Base-by-base conservation (phyloP, 2,797 vertebrate genomes). In the Chrosomus eos region DNA sequence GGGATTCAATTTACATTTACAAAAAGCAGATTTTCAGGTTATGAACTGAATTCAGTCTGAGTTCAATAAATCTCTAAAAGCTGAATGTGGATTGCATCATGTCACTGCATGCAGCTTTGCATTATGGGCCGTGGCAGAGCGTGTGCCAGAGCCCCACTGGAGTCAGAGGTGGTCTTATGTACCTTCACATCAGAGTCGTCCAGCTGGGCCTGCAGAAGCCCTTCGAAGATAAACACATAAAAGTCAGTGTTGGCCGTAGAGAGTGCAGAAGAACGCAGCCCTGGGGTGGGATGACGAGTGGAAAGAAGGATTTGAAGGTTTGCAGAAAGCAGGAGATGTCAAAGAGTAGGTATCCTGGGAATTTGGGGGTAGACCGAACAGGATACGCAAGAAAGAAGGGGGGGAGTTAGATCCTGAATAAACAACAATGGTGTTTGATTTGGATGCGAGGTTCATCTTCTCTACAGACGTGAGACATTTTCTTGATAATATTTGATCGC, bases 221-320 rank as follows among this genome's bases (percentile, higher is more conserved):
- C 74, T 78, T 60, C 51, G 60, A 78, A 84, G 51, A 71, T 68
- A 79, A 84, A 84, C 83, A 84, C 67, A 72, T 84, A 83, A 81
- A 81, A 83, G 40, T 66, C 81, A 36, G 72, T 70, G 40, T 71
- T 84, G 75, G 48, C 79, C 16, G 5, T 74, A 79, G 28, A 68
- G 64, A 79, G 75, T 26, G 38, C 66, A 60, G 71, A 83, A 83
- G 43, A 83, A 75, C 70, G 28, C 72, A 48, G 68, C 28, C 38
- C 38, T 36, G 67, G 19, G 53, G 40, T 73, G 53, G 60, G 68
- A 72, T 48, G 19, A 31, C 1, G 64, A 40, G 71, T 75, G 79
- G 40, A 71, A 77, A 87, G 79, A 77, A 72, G 55, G 33, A 73
- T 73, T 82, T 64, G 64, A 87, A 58, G 62, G 60, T 48, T 58